A percentile compares a stretch with the other conserved stretches of the same genome.
Conservation (phyloP, 2,113 vertebrate genomes). For the Perca fluviatilis region DNA sequence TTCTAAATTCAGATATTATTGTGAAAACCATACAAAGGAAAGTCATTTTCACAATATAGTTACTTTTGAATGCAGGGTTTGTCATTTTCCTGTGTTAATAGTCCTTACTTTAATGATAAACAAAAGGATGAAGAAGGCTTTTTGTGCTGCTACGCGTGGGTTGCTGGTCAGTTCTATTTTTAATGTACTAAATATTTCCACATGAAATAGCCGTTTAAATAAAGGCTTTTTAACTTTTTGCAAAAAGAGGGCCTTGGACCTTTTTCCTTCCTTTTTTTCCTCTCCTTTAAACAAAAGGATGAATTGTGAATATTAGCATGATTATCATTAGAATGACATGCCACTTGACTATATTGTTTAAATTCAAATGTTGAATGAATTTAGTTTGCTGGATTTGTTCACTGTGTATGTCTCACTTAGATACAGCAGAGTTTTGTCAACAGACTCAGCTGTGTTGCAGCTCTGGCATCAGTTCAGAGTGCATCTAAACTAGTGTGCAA, state of each 20-base stretch:
- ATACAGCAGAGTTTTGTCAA: neutral
- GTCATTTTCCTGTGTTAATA: neutral
- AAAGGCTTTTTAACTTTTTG: too few relatives aligned
- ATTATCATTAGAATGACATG: neutral
- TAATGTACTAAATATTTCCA: too few relatives aligned
- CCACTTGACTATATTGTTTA: neutral
- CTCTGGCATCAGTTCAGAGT: conserved; percentile 42
- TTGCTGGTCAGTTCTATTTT: too few relatives aligned
- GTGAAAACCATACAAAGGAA: neutral
- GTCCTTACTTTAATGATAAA: neutral
- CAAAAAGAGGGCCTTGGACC: too few relatives aligned
- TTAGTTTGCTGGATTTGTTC: neutral
- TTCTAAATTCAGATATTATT: neutral
- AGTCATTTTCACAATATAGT: neutral
- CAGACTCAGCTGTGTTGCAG: conserved; percentile 41
- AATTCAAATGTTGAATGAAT: neutral
- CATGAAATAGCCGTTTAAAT: too few relatives aligned
- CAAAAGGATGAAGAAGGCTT: neutral
- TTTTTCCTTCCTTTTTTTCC: too few relatives aligned
- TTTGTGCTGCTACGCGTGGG: too few relatives aligned
- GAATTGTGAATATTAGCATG: neutral
- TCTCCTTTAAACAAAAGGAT: neutral
- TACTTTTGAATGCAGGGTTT: neutral
- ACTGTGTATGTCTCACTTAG: neutral
- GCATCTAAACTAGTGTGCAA: conserved; percentile 31